Evolutionary conservation across 1,140 invertebrate species (phyloP), one percentile per base, ranked within the genome.

Genomic region (Wasmannia auropunctata): DNA sequence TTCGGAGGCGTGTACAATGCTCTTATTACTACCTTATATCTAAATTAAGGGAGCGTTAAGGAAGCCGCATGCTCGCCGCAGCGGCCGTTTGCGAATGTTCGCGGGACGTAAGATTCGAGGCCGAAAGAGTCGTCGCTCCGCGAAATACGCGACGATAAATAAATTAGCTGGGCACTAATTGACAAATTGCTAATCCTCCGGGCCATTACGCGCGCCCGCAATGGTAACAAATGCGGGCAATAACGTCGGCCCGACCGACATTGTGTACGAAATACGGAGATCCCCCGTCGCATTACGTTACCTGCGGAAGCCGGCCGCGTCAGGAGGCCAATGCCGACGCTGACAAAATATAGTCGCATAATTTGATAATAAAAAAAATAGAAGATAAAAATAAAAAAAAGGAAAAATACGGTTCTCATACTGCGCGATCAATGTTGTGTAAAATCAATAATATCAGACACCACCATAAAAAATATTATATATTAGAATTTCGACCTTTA

Each of bases 141-240:
- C 37, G 65, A 83, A n/a, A 58, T 46, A 46, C 67, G 25, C 16
- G 63, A 25, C 67, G 62, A 88, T 91, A 91, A 91, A 91, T 90
- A 91, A 89, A 88, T 92, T 92, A 90, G 65, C 40, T 7, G 3
- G 51, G 25, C 46, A 51, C 85, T 91, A 91, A 92, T 91, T 91
- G 89, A 91, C 91, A 79, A 90, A 91, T 91, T 81, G 88, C 86
- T 91, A 89, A 91, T 92, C 80, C 80, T 72, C 70, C 72, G 51
- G 69, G 28, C 46, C 70, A 69, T 84, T 76, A 88, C 72, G 40
- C 69, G 72, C 40, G 63, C 77, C 75, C 54, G 72, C 56, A 88
- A 91, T 90, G 67, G 85, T 90, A 91, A 91, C 84, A 80, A 87
- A 91, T 91, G 83, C 70, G 90, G 65, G 79, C 85, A 90, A 90